Conservation (phyloP, 1,140 invertebrate species). For the Hyposmocoma kahamanoa region DNA sequence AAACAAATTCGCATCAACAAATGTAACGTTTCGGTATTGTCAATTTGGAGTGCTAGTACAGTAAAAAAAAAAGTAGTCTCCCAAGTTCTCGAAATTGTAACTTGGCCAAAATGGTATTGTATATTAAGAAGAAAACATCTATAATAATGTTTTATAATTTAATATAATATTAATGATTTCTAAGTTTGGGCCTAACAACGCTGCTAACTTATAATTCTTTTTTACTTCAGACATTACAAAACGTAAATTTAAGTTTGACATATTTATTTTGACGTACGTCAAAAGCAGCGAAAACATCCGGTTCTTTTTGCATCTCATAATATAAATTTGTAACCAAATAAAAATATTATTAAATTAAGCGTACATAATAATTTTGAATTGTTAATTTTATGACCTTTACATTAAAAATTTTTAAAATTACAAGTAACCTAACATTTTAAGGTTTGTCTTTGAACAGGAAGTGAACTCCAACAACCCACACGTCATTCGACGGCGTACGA, state of each 20-base stretch:
- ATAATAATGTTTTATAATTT: not conserved
- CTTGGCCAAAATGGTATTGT: no score
- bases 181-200: not conserved
- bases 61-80: no score
- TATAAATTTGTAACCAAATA: not conserved
- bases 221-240: not conserved
- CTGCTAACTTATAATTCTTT: not conserved
- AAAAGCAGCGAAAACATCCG: slow-evolving; percentile 32
- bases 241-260: not conserved
- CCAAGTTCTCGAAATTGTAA: no score
- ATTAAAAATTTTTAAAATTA: no score
- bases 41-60: no score
- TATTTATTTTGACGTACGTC: not conserved
- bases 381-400: not conserved
- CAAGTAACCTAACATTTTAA: no score
- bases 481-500: slow-evolving; percentile 52
- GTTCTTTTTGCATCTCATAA: not conserved
- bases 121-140: no score
- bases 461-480: slow-evolving; percentile 65
- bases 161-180: not conserved
- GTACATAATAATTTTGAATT: not conserved
- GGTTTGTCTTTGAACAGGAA: slow-evolving; percentile 27
- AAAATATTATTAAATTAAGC: not conserved
- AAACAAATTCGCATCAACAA: no score
- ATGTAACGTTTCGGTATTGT: no score